Base-by-base conservation (phyloP, 1,140 invertebrate species). In the Drosophila cardini region DNA sequence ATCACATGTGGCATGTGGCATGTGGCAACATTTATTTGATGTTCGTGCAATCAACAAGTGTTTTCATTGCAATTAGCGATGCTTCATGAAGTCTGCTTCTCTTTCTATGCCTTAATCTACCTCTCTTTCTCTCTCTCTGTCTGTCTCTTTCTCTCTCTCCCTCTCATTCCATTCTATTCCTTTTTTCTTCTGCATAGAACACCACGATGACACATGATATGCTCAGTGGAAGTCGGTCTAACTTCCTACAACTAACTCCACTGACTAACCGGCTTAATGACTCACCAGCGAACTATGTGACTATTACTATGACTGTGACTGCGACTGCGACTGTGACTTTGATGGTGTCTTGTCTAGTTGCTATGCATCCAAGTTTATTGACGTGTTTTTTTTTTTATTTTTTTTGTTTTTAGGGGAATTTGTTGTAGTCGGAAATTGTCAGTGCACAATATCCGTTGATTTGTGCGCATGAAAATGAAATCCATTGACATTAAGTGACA, bases 381-480 rank as follows among this genome's bases (percentile, higher is more conserved):
- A 45, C 65, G 52, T 82, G 80, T 80, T 64, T 50, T 63, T 70
- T 21, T 21, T 4, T 3, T 4, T 26, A 4, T 26, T 26, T 4
- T 26, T 26, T 26, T 4, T 26, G 0, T 26, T 26, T 4, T 26
- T 26, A 4, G 21, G 38, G 48, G 52, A 38, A 67, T 58, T 65
- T 58, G 62, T 65, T 60, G 70, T 64, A 53, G 72, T 63, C 80
- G 82, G 83, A 87, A 87, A 87, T 87, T 87, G 83, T 87, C 83
- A 77, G 64, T 80, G 84, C 80, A 89, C 83, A 87, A 87, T 87
- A 87, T 87, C 83, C 83, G 83, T 89, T 87, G 84, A 89, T 87
- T 87, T 87, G 84, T 80, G 83, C 81, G 80, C 84, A 72, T 89
- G 79, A 76, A 87, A 87, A 89, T 80, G 69, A 73, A 79, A 83